phyloP scores from a whole-genome alignment of 2,797 vertebrate species.

The Phrynocephalus vlangalii region DNA sequence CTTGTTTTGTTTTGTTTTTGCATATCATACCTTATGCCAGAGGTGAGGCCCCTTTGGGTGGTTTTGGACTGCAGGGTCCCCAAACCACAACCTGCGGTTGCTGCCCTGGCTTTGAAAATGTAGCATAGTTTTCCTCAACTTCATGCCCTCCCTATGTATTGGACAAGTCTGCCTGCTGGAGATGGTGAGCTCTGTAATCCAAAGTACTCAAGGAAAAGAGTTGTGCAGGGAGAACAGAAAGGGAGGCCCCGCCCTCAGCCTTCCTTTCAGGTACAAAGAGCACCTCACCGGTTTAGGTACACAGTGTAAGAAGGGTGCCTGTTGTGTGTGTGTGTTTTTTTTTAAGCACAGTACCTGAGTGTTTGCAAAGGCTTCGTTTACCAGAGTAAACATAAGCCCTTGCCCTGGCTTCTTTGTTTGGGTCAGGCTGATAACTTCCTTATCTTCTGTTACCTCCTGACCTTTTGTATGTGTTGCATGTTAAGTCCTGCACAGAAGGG shows the following conservation, averaged over 20 bases:
- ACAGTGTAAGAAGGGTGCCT: not conserved
- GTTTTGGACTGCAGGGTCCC: too few relatives aligned
- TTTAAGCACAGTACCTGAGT: not conserved
- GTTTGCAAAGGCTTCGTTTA: not conserved
- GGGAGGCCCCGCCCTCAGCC: not conserved
- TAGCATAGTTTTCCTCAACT: too few relatives aligned
- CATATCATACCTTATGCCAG: too few relatives aligned
- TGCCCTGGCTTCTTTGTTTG: not conserved
- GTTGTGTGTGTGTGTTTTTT: not conserved
- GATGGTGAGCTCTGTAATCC: not conserved
- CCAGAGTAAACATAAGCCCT: not conserved
- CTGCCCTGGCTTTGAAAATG: too few relatives aligned
- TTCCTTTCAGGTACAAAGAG: not conserved
- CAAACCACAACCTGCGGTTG: too few relatives aligned
- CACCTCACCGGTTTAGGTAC: not conserved
- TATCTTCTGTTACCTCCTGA: not conserved
- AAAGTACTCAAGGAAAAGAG: too few relatives aligned
- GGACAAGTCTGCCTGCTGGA: not conserved
- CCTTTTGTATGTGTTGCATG: not conserved
- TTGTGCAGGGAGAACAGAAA: not conserved
- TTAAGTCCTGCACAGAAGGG: not conserved
- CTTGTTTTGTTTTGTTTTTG: too few relatives aligned
- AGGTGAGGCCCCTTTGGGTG: too few relatives aligned
- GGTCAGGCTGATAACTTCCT: constrained; percentile 1
- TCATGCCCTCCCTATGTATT: too few relatives aligned